phyloP scores from a whole-genome alignment of 2,888 invertebrate species.

The Eurytoma californica region DNA sequence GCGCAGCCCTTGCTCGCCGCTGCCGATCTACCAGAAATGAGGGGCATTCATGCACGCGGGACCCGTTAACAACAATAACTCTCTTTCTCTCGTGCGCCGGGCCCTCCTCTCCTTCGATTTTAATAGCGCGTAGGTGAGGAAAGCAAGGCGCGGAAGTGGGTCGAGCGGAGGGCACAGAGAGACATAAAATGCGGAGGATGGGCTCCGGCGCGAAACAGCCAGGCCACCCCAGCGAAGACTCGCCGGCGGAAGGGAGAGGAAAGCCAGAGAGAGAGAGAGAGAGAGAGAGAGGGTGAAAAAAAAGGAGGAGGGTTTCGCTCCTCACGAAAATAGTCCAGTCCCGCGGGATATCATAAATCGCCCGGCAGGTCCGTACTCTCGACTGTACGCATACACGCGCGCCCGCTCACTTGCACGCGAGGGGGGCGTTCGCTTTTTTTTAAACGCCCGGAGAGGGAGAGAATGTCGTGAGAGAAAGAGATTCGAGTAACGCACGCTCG shows the following conservation, averaged over 20 bases:
- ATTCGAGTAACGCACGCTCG: neutral
- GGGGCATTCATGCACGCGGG: neutral
- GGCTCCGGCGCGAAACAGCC: neutral
- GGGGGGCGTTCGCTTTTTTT: no score
- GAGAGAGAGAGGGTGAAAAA: neutral
- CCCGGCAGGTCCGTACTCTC: constrained; percentile 22
- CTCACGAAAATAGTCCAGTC: constrained; percentile 70
- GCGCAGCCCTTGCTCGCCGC: neutral
- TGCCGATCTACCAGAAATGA: constrained; percentile 22
- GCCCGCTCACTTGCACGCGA: neutral
- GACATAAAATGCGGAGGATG: neutral
- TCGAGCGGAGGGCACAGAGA: neutral
- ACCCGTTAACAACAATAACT: constrained; percentile 17
- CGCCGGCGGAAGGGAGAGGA: no score
- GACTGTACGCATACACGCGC: neutral
- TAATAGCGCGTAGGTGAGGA: constrained; percentile 18
- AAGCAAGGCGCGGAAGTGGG: neutral
- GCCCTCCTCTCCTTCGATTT: constrained; percentile 22
- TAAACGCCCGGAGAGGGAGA: no score
- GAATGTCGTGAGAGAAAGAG: neutral
- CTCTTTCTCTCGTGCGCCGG: no score
- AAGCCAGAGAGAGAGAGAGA: constrained; percentile 1
- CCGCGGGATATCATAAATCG: constrained; percentile 73
- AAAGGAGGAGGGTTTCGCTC: constrained; percentile 67
- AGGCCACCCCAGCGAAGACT: no score